These are phyloP conservation scores for Archivesica marissinica DNA, from an alignment of 1,140 invertebrate species.

Conservation along the genomic window DNA sequence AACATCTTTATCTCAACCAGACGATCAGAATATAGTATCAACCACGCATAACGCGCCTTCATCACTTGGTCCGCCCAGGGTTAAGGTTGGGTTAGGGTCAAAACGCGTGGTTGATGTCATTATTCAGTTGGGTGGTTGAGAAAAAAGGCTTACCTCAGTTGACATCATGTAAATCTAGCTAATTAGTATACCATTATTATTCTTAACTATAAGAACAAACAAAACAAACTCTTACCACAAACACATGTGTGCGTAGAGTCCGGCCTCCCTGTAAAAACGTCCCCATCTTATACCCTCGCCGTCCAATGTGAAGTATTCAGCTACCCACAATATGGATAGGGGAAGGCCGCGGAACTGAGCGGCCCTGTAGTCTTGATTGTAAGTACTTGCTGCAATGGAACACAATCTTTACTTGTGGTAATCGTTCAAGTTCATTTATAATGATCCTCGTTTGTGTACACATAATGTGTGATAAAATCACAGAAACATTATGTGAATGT, in stretches of 20 bases:
- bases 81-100: too few relatives aligned
- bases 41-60: too few relatives aligned
- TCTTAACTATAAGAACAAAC: background rate
- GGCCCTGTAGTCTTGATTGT: conserved; percentile 90
- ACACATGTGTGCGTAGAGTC: conserved; percentile 95
- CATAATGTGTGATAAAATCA: too few relatives aligned
- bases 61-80: too few relatives aligned
- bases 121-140: too few relatives aligned
- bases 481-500: too few relatives aligned
- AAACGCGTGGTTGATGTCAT: too few relatives aligned
- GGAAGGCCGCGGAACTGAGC: conserved; percentile 95
- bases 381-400: conserved; percentile 85
- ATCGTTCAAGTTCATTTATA: too few relatives aligned
- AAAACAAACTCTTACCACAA: conserved; percentile 90
- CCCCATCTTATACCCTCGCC: conserved; percentile 99
- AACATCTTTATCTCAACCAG: too few relatives aligned
- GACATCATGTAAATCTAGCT: background rate
- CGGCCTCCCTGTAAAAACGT: conserved; percentile 95
- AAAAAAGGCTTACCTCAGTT: background rate
- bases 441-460: too few relatives aligned
- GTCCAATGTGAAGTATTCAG: conserved; percentile 97
- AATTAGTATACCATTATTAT: background rate
- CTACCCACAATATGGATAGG: conserved; percentile 97
- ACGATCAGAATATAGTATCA: too few relatives aligned
- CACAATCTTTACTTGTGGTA: background rate